phyloP scores from a whole-genome alignment of 2,113 vertebrate genomes.

The Gallinago media region DNA sequence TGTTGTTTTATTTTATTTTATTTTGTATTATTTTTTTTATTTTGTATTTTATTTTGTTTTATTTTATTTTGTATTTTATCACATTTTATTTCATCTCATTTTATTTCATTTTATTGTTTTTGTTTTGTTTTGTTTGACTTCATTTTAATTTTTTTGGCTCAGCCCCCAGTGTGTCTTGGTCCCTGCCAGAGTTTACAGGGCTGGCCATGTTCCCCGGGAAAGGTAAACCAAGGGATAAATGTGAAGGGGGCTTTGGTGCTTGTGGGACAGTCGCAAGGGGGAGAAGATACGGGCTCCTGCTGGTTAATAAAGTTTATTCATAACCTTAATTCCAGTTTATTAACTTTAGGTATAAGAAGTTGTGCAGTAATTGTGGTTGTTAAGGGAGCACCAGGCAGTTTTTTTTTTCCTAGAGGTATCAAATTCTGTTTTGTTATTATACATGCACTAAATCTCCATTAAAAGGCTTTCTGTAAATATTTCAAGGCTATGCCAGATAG shows the following conservation, averaged over 20 bases:
- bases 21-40: not conserved
- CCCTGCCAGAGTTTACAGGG: not conserved
- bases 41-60: not conserved
- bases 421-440: conserved; percentile 8
- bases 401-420: conserved; percentile 27
- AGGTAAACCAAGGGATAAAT: not conserved
- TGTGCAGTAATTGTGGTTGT: not conserved
- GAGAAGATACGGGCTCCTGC: not conserved
- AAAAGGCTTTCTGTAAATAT: not conserved
- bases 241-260: not conserved
- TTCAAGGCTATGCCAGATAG: conserved; percentile 31
- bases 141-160: not conserved
- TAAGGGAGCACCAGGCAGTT: not conserved
- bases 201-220: not conserved
- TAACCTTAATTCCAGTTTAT: conserved; percentile 2
- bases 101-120: not conserved
- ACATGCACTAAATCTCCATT: conserved; percentile 27
- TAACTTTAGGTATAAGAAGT: conserved; percentile 2
- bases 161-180: not conserved
- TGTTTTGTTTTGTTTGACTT: not conserved
- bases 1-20: not conserved
- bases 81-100: not conserved
- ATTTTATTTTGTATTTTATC: not conserved
- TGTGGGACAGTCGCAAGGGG: not conserved
- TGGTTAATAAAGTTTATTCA: conserved; percentile 12